Conservation (phyloP, 37 sponge, comb jelly and placozoan species). For the Cliona cf. orientalis region DNA sequence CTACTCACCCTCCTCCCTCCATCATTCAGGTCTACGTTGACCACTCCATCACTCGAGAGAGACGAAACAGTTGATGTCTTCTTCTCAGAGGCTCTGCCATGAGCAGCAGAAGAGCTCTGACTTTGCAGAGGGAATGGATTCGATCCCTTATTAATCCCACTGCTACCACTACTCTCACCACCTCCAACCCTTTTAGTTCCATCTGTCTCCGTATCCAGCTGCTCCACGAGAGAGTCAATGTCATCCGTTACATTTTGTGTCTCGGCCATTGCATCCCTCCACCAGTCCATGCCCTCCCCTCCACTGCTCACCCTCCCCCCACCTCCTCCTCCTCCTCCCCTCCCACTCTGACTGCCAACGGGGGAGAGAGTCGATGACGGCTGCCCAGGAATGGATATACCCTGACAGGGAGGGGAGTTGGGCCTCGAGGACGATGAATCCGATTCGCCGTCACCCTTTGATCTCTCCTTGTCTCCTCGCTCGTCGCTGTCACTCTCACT, state of each 20-base stretch:
- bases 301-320: background rate
- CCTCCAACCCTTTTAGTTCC: too few species aligned
- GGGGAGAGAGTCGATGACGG: background rate
- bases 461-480: background rate
- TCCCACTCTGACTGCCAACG: background rate
- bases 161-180: too few species aligned
- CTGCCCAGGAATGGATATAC: too few species aligned
- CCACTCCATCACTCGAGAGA: too few species aligned
- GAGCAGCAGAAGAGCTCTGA: too few species aligned
- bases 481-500: background rate
- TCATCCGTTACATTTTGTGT: constrained; percentile 43
- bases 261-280: constrained; percentile 64
- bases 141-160: too few species aligned
- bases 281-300: constrained; percentile 36
- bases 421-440: background rate
- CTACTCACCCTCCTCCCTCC: too few species aligned
- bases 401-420: background rate
- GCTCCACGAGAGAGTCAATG: constrained; percentile 53
- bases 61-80: too few species aligned
- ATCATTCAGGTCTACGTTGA: too few species aligned
- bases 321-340: background rate
- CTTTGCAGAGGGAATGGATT: too few species aligned
- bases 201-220: constrained; percentile 17
- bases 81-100: too few species aligned
- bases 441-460: background rate